Evolutionary conservation across 1,140 invertebrate species (phyloP).

Genomic region (Lepidostoma basale): DNA sequence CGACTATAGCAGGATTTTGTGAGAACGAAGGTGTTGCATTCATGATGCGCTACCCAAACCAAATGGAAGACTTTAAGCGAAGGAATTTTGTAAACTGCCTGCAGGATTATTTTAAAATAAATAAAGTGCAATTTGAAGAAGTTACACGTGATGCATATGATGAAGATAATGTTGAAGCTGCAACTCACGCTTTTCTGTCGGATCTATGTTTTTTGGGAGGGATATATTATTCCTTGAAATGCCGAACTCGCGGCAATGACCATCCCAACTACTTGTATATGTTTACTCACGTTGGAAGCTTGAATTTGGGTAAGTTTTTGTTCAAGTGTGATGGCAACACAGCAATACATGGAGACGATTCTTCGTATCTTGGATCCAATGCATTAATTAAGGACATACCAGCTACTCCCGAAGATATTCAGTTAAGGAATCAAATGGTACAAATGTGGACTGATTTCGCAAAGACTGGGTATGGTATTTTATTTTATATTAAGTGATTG

Average conservation of each 20-base stretch:
- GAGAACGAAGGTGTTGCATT: slow-evolving; percentile 53
- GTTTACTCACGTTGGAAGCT: slow-evolving; percentile 53
- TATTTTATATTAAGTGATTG: slow-evolving; percentile 32
- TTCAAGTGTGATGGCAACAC: slow-evolving; percentile 50
- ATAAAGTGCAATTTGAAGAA: slow-evolving; percentile 48
- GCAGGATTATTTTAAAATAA: slow-evolving; percentile 50
- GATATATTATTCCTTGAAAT: slow-evolving; percentile 48
- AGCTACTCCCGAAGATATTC: slow-evolving; percentile 50
- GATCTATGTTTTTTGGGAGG: slow-evolving; percentile 56
- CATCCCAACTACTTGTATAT: slow-evolving; percentile 52
- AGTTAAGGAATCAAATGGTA: slow-evolving; percentile 52
- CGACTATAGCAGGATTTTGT: slow-evolving; percentile 53
- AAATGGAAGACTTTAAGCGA: slow-evolving; percentile 34
- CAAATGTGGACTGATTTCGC: slow-evolving; percentile 62
- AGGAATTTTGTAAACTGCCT: slow-evolving; percentile 50
- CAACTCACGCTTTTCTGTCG: slow-evolving; percentile 52
- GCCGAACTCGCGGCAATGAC: slow-evolving; percentile 29
- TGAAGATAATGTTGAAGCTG: slow-evolving; percentile 47
- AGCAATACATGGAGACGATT: slow-evolving; percentile 55
- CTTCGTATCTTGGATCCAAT: slow-evolving; percentile 51
- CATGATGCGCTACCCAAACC: slow-evolving; percentile 28
- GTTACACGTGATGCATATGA: slow-evolving; percentile 51
- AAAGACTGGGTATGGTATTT: slow-evolving; percentile 53
- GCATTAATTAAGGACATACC: slow-evolving; percentile 42
- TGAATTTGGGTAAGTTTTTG: slow-evolving; percentile 54